Percentiles rank a stretch among this genome's conserved stretches.
These are phyloP conservation scores for Magallana nippona DNA, from an alignment of 2,888 invertebrate species.

Conservation along the genomic window DNA sequence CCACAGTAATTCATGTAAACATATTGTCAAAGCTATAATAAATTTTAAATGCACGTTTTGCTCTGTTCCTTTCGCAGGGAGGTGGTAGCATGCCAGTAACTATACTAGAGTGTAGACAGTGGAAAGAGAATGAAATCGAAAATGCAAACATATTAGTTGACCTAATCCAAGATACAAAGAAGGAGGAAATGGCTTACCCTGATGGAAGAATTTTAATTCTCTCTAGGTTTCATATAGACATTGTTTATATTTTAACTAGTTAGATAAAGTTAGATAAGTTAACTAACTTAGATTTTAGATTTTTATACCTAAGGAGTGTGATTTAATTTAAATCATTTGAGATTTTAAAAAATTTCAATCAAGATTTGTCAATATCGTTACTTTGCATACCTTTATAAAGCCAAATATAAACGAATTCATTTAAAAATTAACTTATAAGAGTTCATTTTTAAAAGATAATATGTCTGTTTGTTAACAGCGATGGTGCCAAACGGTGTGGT, in stretches of 20 bases:
- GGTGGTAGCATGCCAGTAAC: background rate
- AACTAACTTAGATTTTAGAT: no score
- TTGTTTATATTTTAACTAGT: no score
- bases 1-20: no score
- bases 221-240: background rate
- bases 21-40: no score
- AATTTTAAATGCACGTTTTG: no score
- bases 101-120: background rate
- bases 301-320: background rate
- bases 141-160: background rate
- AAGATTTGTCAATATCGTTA: no score
- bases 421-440: no score
- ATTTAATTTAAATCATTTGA: background rate
- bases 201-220: background rate
- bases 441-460: no score
- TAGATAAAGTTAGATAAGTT: no score
- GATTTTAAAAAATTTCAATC: no score
- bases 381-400: no score
- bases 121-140: background rate
- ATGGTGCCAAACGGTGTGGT: background rate
- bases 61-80: background rate
- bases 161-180: background rate
- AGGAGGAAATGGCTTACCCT: background rate
- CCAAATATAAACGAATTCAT: no score
- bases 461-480: background rate